These are phyloP conservation scores for Peromyscus melanophrys DNA, from an alignment of 2,797 vertebrate species.

Conservation along the genomic window DNA sequence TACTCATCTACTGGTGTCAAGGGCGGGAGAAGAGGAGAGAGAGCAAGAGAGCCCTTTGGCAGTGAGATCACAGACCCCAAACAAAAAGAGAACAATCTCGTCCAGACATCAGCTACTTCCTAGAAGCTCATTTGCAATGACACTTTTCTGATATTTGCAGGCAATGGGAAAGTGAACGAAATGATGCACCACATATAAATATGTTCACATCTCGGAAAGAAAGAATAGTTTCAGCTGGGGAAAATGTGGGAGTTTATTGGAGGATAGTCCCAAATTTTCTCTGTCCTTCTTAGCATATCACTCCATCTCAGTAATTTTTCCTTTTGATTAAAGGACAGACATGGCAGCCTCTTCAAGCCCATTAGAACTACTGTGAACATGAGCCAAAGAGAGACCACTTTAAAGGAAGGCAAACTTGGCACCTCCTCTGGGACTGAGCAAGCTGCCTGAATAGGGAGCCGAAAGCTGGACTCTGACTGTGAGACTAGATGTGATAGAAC, in stretches of 20 bases:
- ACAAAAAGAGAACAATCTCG: conserved; percentile 21
- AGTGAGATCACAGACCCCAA: conserved; percentile 71
- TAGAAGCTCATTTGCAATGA: conserved; percentile 44
- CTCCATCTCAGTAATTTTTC: conserved; percentile 36
- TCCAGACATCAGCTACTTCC: neutral
- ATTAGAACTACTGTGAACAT: conserved; percentile 56
- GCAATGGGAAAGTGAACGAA: neutral
- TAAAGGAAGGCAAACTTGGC: neutral
- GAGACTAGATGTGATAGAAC: neutral
- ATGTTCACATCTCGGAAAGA: neutral
- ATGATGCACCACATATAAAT: neutral
- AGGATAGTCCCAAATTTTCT: neutral
- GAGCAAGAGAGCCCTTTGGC: conserved; percentile 26
- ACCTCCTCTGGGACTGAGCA: neutral
- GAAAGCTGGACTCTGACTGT: neutral
- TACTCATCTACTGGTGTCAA: conserved; percentile 78
- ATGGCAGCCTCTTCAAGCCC: conserved; percentile 8
- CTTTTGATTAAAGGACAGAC: conserved; percentile 29
- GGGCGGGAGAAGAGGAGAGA: neutral
- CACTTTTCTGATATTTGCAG: neutral
- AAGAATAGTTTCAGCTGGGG: neutral
- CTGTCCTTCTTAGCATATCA: conserved; percentile 16
- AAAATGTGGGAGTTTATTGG: neutral
- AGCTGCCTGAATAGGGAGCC: neutral
- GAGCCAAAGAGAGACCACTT: conserved; percentile 6